A percentile compares a stretch with the other conserved stretches of the same genome.
These are phyloP conservation scores for Pterostichus niger DNA, from an alignment of 2,888 invertebrate genomes.

Conservation along the genomic window DNA sequence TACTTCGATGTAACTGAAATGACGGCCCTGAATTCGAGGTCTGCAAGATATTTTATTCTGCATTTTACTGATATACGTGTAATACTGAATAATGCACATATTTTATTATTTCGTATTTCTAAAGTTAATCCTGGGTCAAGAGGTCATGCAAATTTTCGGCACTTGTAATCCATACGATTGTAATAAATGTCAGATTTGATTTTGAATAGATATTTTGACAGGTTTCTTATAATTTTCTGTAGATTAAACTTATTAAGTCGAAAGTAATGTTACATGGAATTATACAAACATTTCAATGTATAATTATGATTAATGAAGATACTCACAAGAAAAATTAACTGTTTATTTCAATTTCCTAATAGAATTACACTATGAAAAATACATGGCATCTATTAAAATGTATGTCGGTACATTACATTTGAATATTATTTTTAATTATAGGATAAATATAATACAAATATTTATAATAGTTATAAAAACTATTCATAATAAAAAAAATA, in stretches of 20 bases:
- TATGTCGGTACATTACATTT: too few relatives aligned
- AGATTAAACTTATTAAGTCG: conserved; percentile 25
- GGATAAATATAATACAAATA: too few relatives aligned
- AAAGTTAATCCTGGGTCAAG: conserved; percentile 7
- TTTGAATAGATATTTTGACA: conserved; percentile 40
- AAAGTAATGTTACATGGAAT: conserved; percentile 30
- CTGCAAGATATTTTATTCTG: conserved; percentile 34
- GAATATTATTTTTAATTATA: too few relatives aligned
- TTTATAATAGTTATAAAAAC: too few relatives aligned
- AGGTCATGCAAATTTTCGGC: conserved; percentile 22
- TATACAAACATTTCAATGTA: conserved; percentile 28
- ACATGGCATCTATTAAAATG: too few relatives aligned
- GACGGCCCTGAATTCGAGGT: conserved; percentile 46
- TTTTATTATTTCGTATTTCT: conserved; percentile 39
- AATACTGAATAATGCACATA: conserved; percentile 8
- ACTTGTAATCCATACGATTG: conserved; percentile 21
- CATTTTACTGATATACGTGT: conserved; percentile 22
- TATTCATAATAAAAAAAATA: too few relatives aligned
- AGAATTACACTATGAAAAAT: not conserved
- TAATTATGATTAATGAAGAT: conserved; percentile 43
- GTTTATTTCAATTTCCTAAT: not conserved
- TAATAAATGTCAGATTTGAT: conserved; percentile 9
- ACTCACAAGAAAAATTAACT: conserved; percentile 9
- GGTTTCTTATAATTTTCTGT: conserved; percentile 23
- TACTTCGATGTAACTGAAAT: conserved; percentile 40